Evolutionary conservation across 2,113 vertebrate species (phyloP).

Genomic region (Protobothrops flavoviridis): DNA sequence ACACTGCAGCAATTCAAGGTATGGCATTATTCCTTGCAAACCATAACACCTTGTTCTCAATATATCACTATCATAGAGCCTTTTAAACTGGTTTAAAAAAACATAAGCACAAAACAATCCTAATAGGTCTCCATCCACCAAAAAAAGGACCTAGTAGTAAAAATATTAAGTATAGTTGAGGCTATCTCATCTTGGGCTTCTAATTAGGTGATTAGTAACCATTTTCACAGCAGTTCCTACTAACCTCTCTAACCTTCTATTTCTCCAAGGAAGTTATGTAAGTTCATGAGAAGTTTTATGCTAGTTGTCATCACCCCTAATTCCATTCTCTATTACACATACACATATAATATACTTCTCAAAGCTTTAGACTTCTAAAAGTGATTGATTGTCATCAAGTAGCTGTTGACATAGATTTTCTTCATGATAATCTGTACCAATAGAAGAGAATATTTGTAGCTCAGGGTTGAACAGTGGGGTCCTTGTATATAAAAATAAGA

Average conservation of each 20-base stretch:
- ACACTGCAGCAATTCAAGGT: constrained; percentile 24
- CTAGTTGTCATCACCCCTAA: neutral
- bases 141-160: neutral
- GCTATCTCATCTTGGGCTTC: neutral
- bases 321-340: neutral
- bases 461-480: neutral
- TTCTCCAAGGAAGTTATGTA: neutral
- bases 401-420: neutral
- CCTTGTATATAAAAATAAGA: neutral
- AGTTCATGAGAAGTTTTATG: neutral
- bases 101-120: neutral
- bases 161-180: neutral
- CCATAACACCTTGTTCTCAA: too few relatives aligned
- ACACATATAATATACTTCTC: neutral
- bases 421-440: neutral
- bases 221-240: neutral
- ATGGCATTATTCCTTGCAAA: neutral
- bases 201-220: neutral
- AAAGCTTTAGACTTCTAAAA: neutral
- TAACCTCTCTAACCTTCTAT: neutral
- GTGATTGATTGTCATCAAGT: neutral
- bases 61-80: neutral
- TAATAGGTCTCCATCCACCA: neutral
- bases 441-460: neutral
- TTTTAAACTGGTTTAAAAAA: neutral